A percentile compares a stretch with the other conserved stretches of the same genome.
phyloP scores from a whole-genome alignment of 2,797 vertebrate species.

The Brachyalestes nurse region DNA sequence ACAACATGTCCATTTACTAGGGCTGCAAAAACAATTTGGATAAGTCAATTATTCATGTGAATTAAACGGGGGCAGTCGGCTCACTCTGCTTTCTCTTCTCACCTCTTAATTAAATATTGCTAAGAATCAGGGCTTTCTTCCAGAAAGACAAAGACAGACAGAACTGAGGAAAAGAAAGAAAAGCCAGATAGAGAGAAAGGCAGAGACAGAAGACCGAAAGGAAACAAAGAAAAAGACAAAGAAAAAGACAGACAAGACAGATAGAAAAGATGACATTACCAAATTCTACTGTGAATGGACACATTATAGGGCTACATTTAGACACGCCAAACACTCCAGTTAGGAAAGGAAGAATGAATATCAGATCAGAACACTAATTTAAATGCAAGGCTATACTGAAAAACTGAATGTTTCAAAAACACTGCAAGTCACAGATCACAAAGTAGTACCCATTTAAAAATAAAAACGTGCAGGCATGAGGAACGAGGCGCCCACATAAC shows the following conservation, averaged over 20 bases:
- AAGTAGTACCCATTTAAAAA: constrained; percentile 1
- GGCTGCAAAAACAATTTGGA: no score
- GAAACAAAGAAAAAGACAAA: no score
- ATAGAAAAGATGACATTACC: no score
- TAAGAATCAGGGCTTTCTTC: neutral
- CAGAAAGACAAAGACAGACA: neutral
- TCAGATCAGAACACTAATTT: neutral
- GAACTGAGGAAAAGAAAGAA: no score
- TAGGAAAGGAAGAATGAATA: neutral
- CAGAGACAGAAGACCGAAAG: no score
- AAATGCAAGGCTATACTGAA: neutral
- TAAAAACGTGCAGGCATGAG: neutral
- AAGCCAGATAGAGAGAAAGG: no score
- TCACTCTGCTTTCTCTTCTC: neutral
- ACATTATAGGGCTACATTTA: no score
- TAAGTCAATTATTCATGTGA: no score
- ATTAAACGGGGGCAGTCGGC: no score
- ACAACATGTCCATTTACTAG: no score
- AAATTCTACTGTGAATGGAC: no score
- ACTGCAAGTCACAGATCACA: neutral
- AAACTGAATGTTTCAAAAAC: neutral
- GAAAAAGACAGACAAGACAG: no score
- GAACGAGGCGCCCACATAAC: neutral
- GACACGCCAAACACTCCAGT: neutral
- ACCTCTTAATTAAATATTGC: neutral